Conservation (phyloP, 2,888 invertebrate species). For the Exocentrus adspersus region DNA sequence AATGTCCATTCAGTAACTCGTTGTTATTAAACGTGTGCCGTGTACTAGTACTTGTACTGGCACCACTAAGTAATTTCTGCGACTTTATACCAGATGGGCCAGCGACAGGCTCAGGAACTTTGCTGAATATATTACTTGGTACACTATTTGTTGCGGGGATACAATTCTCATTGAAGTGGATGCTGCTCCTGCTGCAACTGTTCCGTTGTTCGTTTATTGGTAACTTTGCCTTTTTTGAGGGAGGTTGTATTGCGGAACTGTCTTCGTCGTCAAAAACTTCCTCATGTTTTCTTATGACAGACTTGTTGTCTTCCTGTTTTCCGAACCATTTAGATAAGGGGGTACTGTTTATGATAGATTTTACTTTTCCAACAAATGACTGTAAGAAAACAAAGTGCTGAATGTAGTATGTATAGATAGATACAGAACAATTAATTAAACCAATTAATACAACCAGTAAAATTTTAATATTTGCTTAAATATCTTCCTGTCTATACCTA, state of each 20-base stretch:
- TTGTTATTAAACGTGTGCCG: constrained; percentile 35
- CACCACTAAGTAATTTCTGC: constrained; percentile 47
- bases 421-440: too few relatives aligned
- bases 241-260: constrained; percentile 61
- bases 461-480: too few relatives aligned
- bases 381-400: constrained; percentile 64
- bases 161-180: constrained; percentile 16
- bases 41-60: constrained; percentile 27
- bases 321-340: constrained; percentile 69
- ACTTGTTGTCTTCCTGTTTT: constrained; percentile 46
- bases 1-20: constrained; percentile 56
- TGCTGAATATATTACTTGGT: constrained; percentile 35
- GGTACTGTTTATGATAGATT: constrained; percentile 70
- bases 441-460: too few relatives aligned
- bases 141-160: constrained; percentile 25
- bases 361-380: constrained; percentile 78
- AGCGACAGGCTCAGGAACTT: constrained; percentile 56
- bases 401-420: too few relatives aligned
- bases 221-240: constrained; percentile 62
- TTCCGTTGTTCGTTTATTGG: constrained; percentile 38
- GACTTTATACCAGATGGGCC: constrained; percentile 58
- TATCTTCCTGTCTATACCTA: too few relatives aligned
- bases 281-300: constrained; percentile 60
- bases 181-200: constrained; percentile 21
- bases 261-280: constrained; percentile 58